Evolutionary conservation across 2,797 vertebrate genomes (phyloP), one percentile per base, ranked within the genome.

Genomic region (Gorsachius magnificus): DNA sequence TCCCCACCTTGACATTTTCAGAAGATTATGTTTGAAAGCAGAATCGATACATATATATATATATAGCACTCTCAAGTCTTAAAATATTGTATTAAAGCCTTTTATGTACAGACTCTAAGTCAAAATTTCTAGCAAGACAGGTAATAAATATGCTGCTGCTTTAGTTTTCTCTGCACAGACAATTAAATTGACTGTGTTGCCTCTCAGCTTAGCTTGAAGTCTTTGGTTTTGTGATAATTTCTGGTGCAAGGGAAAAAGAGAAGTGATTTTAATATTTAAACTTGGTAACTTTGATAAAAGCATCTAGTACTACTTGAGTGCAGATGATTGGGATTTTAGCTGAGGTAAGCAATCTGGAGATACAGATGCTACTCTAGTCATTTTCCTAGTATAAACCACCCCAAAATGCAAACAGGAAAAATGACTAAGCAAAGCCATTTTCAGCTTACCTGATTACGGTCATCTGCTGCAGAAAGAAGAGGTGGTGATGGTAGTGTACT

Each of bases 401-500:
- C 69, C 58, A 12, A 41, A 19, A 43, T 11, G 54, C 31, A 38
- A 58, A 60, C 16, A 20, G 50, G 9, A 25, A 21, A 46, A 48
- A 26, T 31, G 48, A 57, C 35, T 4, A 7, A 41, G 75, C 72
- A 43, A 48, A 54, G 17, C 17, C 16, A 2, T 4, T 9, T 58
- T n/a, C 71, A 46, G 46, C 82, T 91, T 81, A 94, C 99, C 99
- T 99, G 99, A 97, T 96, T 98, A 77, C 98, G 97, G 87, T 99
- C 99, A 22, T 99, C 99, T 17, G 97, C 94, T 2, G 99, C 93
- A 78, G 99, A 98, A 86, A 99, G 99, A 15, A 99, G 99, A 22
- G 99, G 99, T 2, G 99, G 99, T 1, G 99, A 99, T 16, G 99
- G 99, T 92, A 99, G 97, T 1, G 98, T 99, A 96, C 99, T 99